These are phyloP conservation scores for Apamea sordens DNA, from an alignment of 2,888 invertebrate species.

Conservation along the genomic window DNA sequence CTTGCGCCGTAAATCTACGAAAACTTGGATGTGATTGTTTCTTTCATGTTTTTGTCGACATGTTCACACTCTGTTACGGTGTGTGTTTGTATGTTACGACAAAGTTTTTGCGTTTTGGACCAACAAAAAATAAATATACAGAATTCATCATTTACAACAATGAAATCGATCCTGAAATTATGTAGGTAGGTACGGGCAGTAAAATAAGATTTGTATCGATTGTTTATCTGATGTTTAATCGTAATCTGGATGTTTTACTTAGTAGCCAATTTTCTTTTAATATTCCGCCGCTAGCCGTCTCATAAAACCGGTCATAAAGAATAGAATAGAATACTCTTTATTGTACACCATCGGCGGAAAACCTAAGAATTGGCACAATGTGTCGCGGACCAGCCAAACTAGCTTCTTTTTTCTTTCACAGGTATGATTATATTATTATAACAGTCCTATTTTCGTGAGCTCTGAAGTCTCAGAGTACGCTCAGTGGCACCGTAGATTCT, in stretches of 20 bases:
- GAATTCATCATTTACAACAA: neutral
- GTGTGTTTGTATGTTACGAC: neutral
- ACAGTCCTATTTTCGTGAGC: neutral
- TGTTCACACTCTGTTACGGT: neutral
- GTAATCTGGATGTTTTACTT: neutral
- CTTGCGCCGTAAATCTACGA: slow-evolving; percentile 68
- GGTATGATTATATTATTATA: neutral
- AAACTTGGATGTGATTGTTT: slow-evolving; percentile 70
- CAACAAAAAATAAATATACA: neutral
- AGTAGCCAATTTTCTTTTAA: neutral
- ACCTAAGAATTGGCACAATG: neutral
- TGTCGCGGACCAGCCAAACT: neutral
- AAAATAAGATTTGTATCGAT: neutral
- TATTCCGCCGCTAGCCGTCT: neutral
- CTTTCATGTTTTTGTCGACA: neutral
- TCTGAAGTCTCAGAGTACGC: slow-evolving; percentile 32
- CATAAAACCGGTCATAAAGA: neutral
- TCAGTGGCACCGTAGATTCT: slow-evolving; percentile 63
- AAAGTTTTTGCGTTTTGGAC: neutral
- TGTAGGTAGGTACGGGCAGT: neutral
- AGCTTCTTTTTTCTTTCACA: neutral
- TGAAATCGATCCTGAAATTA: neutral
- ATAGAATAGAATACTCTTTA: no score
- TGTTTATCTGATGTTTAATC: neutral
- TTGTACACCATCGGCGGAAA: neutral